phyloP scores from a whole-genome alignment of 2,113 vertebrate genomes.

The Microcebus murinus region DNA sequence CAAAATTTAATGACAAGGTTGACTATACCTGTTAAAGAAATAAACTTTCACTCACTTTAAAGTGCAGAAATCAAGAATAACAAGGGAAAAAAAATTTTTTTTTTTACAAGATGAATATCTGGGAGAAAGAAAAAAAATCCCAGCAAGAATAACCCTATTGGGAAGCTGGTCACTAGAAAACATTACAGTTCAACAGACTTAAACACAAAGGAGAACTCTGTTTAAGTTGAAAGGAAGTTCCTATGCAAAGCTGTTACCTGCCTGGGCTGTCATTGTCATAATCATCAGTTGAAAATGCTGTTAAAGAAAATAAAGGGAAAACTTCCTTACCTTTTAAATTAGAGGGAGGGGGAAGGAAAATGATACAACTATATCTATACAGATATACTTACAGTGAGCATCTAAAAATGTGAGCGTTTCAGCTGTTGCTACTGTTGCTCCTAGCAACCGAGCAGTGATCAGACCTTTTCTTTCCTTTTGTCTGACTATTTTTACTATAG shows the following conservation, averaged over 20 bases:
- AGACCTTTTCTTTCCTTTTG: slow-evolving; percentile 96
- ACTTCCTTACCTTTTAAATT: slow-evolving; percentile 20
- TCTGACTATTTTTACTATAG: slow-evolving; percentile 94
- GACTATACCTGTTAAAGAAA: not conserved
- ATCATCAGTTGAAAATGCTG: not conserved
- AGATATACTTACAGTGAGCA: slow-evolving; percentile 95
- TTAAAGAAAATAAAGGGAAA: slow-evolving; percentile 42
- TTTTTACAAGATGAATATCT: not conserved
- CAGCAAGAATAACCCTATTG: not conserved
- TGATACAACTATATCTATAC: not conserved
- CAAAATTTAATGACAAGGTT: slow-evolving; percentile 9
- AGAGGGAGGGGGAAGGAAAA: not conserved
- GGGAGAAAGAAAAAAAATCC: not conserved
- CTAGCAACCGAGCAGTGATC: slow-evolving; percentile 95
- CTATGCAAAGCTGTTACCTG: not conserved
- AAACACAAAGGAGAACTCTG: not conserved
- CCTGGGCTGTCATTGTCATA: not conserved
- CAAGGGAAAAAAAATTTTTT: not conserved
- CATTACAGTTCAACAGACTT: not conserved
- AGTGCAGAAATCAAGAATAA: not conserved
- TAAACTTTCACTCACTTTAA: not conserved
- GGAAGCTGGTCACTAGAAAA: not conserved
- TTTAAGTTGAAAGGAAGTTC: not conserved
- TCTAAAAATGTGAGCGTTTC: slow-evolving; percentile 98
- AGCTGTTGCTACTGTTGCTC: slow-evolving; percentile 94